Percentiles rank a stretch among this genome's conserved stretches.
These are phyloP conservation scores for Drosophila testacea DNA, from an alignment of 2,888 invertebrate species.

Conservation along the genomic window DNA sequence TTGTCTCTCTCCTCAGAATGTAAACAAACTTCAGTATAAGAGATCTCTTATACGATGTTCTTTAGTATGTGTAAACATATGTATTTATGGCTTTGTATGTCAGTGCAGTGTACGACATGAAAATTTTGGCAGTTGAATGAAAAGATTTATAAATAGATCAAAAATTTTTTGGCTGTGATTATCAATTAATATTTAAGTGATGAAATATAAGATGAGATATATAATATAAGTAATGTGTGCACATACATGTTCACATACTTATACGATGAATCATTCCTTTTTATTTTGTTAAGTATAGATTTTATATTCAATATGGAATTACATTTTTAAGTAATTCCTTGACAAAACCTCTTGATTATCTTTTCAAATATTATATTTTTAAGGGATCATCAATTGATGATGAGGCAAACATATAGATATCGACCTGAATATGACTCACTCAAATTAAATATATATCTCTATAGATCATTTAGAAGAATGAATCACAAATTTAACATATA, in stretches of 20 bases:
- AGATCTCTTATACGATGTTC: slow-evolving; percentile 58
- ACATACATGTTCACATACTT: slow-evolving; percentile 11
- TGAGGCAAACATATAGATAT: background rate
- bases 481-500: slow-evolving; percentile 5
- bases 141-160: slow-evolving; percentile 55
- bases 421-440: slow-evolving; percentile 7
- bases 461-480: background rate
- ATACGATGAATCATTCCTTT: slow-evolving; percentile 37
- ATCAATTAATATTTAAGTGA: slow-evolving; percentile 63
- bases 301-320: background rate
- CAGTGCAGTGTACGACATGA: slow-evolving; percentile 49
- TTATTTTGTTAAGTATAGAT: background rate
- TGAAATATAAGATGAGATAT: slow-evolving; percentile 70
- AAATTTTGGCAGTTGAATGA: slow-evolving; percentile 62
- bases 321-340: background rate
- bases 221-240: slow-evolving; percentile 11
- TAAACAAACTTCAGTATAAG: slow-evolving; percentile 57
- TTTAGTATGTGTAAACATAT: slow-evolving; percentile 5
- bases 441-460: background rate
- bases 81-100: slow-evolving; percentile 54
- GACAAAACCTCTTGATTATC: background rate
- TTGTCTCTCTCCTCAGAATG: slow-evolving; percentile 38
- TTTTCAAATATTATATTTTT: background rate
- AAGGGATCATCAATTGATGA: background rate
- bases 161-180: slow-evolving; percentile 54